Base-by-base conservation (phyloP, 2,113 vertebrate genomes). In the Hyla sarda region DNA sequence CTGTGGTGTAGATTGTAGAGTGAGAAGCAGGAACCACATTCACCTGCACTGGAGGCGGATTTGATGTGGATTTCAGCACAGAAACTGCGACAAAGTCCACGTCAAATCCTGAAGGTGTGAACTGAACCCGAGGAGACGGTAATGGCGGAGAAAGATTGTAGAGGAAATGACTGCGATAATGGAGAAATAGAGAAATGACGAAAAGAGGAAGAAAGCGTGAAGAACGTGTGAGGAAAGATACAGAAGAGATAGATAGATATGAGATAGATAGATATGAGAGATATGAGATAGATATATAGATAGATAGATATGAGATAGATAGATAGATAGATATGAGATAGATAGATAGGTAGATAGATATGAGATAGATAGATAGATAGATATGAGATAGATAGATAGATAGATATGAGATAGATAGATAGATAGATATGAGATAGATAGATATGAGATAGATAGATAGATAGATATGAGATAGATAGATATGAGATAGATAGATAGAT, bases 241-340 rank as follows among this genome's bases (percentile, higher is more conserved):
- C 13, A 62, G 60, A 62, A 60, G 58, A 23, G 13, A 54, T 17
- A 56, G 54, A 56, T 23, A 56, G 54, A 56, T 23, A n/a, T n/a
- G n/a, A 25, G 58, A 60, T 60, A 60, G 58, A 60, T 60, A 60
- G 58, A 60, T 62, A 62, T n/a, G n/a, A 62, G 28, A 62, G 60
- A 62, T 65, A 28, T n/a, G 28, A 6, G 60, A 50, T 82, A 1
- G 54, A 58, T 58, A 58, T 19, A 58, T 58, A 58, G 54, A 58
- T 58, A 58, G 17, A 21, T 58, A n/a, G 17, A 21, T 58, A n/a
- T n/a, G n/a, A 9, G 21, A 5, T 41, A 62, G 25, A 60, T 19
- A 23, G 89, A 86, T 0, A 86, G 85, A 0, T 41, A 52, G 52
- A 48, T 48, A 41, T 3, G 41, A 48, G 47, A 48, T 48, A 48